Evolutionary conservation across 1,140 invertebrate species (phyloP).

Genomic region (Euwallacea similis): DNA sequence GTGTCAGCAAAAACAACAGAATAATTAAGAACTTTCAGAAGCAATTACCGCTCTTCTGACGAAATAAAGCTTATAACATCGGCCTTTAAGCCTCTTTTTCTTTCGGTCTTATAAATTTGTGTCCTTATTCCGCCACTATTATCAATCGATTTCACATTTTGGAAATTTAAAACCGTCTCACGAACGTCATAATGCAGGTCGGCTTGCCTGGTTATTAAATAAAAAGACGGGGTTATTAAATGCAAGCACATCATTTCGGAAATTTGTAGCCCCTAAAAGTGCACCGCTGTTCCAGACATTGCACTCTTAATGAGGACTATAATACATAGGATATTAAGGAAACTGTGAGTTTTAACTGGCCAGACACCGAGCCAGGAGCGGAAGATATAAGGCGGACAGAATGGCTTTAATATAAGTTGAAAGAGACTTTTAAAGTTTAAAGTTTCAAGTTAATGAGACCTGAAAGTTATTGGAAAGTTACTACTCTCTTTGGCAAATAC

Average conservation of each 20-base stretch:
- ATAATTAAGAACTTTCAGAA: conserved; percentile 4
- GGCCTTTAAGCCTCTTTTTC: no score
- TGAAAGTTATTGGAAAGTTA: no score
- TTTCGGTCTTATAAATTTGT: no score
- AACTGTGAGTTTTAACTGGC: conserved; percentile 8
- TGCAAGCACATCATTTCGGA: conserved; percentile 44
- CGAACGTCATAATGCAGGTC: conserved; percentile 18
- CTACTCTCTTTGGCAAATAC: no score
- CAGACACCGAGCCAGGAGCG: neutral
- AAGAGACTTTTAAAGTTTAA: no score
- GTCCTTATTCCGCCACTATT: no score
- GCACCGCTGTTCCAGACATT: conserved; percentile 34
- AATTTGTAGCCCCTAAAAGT: conserved; percentile 44
- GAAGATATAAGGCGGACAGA: neutral
- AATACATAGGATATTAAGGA: neutral
- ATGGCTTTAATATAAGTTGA: neutral
- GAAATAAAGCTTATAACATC: no score
- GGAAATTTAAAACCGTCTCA: conserved; percentile 15
- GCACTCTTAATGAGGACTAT: conserved; percentile 39
- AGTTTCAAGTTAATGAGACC: no score
- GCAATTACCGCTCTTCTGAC: neutral
- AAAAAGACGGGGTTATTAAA: conserved; percentile 44
- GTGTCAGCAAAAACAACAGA: neutral
- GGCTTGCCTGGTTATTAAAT: conserved; percentile 41
- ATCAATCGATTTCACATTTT: no score